Evolutionary conservation across 2,888 invertebrate genomes (phyloP).

Genomic region (Trypoxylon attenuatum): DNA sequence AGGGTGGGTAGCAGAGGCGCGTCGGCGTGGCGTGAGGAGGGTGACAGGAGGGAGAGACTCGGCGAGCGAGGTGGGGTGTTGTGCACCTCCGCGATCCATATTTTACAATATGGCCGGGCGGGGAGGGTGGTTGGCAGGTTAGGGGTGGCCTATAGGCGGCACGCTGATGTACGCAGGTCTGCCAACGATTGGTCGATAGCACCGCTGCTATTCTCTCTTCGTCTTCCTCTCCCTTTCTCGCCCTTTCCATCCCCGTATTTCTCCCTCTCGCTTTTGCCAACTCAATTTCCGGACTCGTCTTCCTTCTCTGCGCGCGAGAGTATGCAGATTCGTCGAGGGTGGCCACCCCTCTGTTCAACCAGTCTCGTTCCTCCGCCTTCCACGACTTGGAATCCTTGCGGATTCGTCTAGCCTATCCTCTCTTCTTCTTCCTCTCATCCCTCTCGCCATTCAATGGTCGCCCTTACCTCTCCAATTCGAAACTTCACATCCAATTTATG

Average conservation of each 20-base stretch:
- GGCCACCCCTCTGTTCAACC: neutral
- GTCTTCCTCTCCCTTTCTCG: conserved; percentile 36
- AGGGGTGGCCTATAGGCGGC: conserved; percentile 71
- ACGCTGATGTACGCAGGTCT: conserved; percentile 73
- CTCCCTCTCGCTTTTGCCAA: conserved; percentile 13
- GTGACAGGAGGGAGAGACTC: conserved; percentile 28
- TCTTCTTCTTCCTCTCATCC: neutral
- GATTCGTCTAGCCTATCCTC: neutral
- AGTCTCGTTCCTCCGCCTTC: neutral
- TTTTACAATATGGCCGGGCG: conserved; percentile 73
- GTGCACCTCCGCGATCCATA: conserved; percentile 73
- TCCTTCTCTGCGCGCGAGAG: conserved; percentile 28
- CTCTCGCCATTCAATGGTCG: too few species aligned
- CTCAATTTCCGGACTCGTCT: conserved; percentile 42
- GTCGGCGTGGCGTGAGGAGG: conserved; percentile 21
- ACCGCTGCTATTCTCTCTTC: conserved; percentile 63
- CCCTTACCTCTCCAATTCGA: too few species aligned
- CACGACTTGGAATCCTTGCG: neutral
- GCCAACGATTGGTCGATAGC: conserved; percentile 73
- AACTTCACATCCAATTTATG: too few species aligned
- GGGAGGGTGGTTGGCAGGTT: conserved; percentile 63
- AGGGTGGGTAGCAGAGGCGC: conserved; percentile 25
- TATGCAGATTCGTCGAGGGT: conserved; percentile 58
- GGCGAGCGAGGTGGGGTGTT: conserved; percentile 64
- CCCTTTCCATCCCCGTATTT: conserved; percentile 23